Evolutionary conservation across 2,888 invertebrate species (phyloP), one percentile per base, ranked within the genome.

Genomic region (Nemurella pictetii): DNA sequence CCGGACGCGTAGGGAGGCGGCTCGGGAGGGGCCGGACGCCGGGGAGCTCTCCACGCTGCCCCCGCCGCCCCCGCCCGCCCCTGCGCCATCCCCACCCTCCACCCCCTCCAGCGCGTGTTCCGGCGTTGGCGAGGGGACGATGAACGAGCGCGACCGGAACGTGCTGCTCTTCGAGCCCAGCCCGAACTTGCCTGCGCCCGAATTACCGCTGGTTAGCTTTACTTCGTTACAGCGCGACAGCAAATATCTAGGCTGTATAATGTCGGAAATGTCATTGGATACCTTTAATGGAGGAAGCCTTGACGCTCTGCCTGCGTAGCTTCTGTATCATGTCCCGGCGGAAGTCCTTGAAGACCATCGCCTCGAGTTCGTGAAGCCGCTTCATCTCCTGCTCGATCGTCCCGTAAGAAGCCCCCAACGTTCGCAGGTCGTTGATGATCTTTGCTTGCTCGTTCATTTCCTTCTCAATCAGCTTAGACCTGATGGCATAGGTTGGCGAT

Each of bases 361-460:
- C 95, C 91, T 99, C 99, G 55, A 99, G 90, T 89, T 98, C 98
- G 87, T 98, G 96, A 85, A 99, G 91, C 86, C 98, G 93, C 88
- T 96, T 95, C 92, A 97, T 94, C 91, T 99, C 99, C 88, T 96
- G 94, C 88, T 99, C 98, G 85, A 99, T 96, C 1, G 97, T 97
- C 78, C 95, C 94, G 88, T 96, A 96, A 28, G 96, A 96, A 35
- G 98, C 98, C 0, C 98, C 98, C 77, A 97, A 91, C 4, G 96
- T 95, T 88, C 96, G 93, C 87, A 99, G 91, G 90, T 98, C 98
- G 89, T 97, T 97, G 86, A 99, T 98, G 84, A 98, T 96, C 91
- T 97, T 97, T 15, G 98, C 96, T 90, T 99, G 98, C 90, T 99
- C 98, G 89, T 97, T 97, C 97, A 99, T 98, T 91, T 98, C 98